Conservation (phyloP, 1,140 invertebrate species). For the Drosophila cardini region DNA sequence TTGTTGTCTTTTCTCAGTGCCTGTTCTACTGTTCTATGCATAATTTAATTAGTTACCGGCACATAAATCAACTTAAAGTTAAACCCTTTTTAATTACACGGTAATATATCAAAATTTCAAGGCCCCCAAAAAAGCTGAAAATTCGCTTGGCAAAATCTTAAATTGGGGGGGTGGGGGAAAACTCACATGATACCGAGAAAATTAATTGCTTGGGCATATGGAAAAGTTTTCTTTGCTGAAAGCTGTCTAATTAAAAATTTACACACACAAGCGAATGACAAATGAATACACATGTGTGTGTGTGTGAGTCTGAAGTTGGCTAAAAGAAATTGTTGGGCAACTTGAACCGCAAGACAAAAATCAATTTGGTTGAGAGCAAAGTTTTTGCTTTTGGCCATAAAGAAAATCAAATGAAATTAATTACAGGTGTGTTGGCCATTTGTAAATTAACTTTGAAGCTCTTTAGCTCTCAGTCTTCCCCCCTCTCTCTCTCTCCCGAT, state of each 20-base stretch:
- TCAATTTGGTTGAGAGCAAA: conserved; percentile 80
- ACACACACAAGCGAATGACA: conserved; percentile 44
- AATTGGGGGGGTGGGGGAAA: conserved; percentile 19
- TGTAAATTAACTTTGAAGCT: conserved; percentile 74
- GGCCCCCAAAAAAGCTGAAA: conserved; percentile 3
- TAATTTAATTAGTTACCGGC: conserved; percentile 73
- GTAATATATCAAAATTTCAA: conserved; percentile 59
- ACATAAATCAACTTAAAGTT: conserved; percentile 73
- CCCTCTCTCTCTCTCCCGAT: background rate
- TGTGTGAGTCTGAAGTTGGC: conserved; percentile 2
- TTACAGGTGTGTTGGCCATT: conserved; percentile 70
- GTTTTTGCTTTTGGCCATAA: conserved; percentile 51
- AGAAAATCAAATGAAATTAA: conserved; percentile 82
- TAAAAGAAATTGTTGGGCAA: conserved; percentile 18
- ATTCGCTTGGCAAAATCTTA: conserved; percentile 44
- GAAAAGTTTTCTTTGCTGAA: conserved; percentile 70
- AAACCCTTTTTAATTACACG: conserved; percentile 81
- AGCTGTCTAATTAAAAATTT: conserved; percentile 78
- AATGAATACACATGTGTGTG: conserved; percentile 14
- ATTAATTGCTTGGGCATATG: conserved; percentile 69
- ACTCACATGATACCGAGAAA: conserved; percentile 33
- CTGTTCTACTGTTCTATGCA: conserved; percentile 26
- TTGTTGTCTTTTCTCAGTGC: background rate
- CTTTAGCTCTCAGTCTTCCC: too few relatives aligned
- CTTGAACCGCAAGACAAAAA: conserved; percentile 53